These are phyloP conservation scores for Phorcus lineatus DNA, from an alignment of 2,888 invertebrate species.

Conservation along the genomic window DNA sequence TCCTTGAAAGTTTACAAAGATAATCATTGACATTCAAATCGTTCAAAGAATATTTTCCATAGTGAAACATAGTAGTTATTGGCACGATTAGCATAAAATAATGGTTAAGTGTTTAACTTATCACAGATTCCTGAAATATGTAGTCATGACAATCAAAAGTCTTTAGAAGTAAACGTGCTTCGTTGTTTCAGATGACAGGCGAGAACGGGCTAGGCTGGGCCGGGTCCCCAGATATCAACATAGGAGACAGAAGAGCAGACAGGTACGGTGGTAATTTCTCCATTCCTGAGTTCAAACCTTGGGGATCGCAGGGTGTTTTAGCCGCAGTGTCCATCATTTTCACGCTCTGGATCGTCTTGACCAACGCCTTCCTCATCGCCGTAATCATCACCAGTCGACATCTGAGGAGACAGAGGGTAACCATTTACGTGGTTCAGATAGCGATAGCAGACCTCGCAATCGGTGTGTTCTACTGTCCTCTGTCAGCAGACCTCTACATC, in stretches of 20 bases:
- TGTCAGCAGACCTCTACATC: constrained; percentile 44
- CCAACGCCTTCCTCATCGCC: constrained; percentile 39
- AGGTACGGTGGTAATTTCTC: constrained; percentile 35
- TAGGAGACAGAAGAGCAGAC: background rate
- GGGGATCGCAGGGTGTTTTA: constrained; percentile 40
- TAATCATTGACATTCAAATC: too few species aligned
- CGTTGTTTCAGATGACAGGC: background rate
- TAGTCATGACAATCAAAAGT: too few species aligned
- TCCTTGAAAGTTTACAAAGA: too few species aligned
- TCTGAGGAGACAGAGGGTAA: constrained; percentile 31
- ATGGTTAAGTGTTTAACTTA: too few species aligned
- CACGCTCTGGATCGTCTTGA: constrained; percentile 35
- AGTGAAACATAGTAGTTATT: too few species aligned
- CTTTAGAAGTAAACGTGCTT: too few species aligned
- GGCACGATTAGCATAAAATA: too few species aligned
- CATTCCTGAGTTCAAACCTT: constrained; percentile 40
- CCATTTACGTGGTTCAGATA: constrained; percentile 40
- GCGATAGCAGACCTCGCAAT: constrained; percentile 40
- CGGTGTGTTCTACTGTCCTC: constrained; percentile 43
- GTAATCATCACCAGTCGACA: constrained; percentile 36
- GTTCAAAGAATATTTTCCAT: too few species aligned
- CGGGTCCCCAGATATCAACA: background rate
- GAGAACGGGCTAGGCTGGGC: background rate
- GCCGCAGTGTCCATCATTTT: constrained; percentile 40
- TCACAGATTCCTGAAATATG: too few species aligned